A percentile compares a stretch with the other conserved stretches of the same genome.
Conservation (phyloP, 2,888 invertebrate species). For the Hyposoter didymator region DNA sequence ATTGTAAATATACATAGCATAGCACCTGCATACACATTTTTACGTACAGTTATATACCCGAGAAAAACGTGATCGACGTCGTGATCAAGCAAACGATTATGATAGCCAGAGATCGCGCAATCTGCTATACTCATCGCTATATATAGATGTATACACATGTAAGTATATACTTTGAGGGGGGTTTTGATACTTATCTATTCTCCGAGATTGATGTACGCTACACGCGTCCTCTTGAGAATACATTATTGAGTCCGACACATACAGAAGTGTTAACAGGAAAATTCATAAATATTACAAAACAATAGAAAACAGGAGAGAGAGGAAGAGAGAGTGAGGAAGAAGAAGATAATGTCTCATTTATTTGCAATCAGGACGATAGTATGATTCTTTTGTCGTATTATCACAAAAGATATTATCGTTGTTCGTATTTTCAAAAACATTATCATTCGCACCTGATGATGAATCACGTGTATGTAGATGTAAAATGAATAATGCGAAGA, state of each 20-base stretch:
- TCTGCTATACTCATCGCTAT: slow-evolving; percentile 40
- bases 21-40: not conserved
- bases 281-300: slow-evolving; percentile 43
- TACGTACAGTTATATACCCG: slow-evolving; percentile 29
- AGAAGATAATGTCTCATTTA: not conserved
- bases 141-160: not conserved
- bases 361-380: slow-evolving; percentile 1
- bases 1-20: slow-evolving; percentile 20
- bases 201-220: slow-evolving; percentile 44
- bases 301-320: slow-evolving; percentile 10
- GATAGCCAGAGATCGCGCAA: slow-evolving; percentile 63
- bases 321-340: not conserved
- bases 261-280: slow-evolving; percentile 45
- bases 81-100: slow-evolving; percentile 62
- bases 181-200: slow-evolving; percentile 44
- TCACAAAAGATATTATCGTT: not conserved
- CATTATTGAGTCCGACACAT: slow-evolving; percentile 31
- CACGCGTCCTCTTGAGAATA: slow-evolving; percentile 24
- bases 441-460: slow-evolving; percentile 7
- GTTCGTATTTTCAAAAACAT: not conserved
- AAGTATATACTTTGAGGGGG: not conserved
- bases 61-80: slow-evolving; percentile 63
- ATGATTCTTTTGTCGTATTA: slow-evolving; percentile 7
- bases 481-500: not conserved
- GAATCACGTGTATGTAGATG: not conserved